phyloP scores from a whole-genome alignment of 2,113 vertebrate genomes.

The Charina bottae region DNA sequence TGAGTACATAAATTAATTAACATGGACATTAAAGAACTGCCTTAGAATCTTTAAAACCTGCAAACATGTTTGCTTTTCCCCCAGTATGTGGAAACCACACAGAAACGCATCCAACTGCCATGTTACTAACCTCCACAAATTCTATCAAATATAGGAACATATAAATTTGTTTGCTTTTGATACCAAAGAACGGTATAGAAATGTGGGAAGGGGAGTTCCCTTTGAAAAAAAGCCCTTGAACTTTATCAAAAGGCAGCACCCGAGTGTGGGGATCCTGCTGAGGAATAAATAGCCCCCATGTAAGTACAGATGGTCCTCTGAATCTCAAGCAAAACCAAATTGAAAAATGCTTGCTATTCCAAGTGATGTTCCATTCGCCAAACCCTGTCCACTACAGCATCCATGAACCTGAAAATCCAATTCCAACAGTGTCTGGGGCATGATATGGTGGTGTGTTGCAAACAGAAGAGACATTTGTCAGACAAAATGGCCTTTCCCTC shows the following conservation, averaged over 20 bases:
- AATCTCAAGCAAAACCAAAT: background rate
- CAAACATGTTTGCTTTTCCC: background rate
- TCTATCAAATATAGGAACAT: background rate
- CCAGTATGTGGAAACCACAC: background rate
- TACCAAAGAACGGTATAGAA: too few species aligned
- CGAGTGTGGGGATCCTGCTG: background rate
- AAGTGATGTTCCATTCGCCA: background rate
- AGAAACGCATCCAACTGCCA: too few species aligned
- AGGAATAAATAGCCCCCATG: too few species aligned
- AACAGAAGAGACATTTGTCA: background rate
- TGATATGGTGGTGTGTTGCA: too few species aligned
- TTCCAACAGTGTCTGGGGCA: background rate
- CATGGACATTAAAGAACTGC: background rate
- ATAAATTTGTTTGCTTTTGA: too few species aligned
- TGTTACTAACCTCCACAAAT: background rate
- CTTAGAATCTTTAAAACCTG: background rate
- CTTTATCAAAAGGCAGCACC: too few species aligned
- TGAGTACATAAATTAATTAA: background rate
- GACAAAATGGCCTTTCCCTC: background rate
- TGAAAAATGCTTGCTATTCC: background rate
- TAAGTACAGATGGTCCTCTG: background rate
- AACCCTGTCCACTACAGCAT: background rate
- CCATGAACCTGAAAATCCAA: background rate
- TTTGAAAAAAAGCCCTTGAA: too few species aligned
- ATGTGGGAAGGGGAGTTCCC: too few species aligned